Evolutionary conservation across 2,113 vertebrate genomes (phyloP).

Genomic region (Gymnogyps californianus): DNA sequence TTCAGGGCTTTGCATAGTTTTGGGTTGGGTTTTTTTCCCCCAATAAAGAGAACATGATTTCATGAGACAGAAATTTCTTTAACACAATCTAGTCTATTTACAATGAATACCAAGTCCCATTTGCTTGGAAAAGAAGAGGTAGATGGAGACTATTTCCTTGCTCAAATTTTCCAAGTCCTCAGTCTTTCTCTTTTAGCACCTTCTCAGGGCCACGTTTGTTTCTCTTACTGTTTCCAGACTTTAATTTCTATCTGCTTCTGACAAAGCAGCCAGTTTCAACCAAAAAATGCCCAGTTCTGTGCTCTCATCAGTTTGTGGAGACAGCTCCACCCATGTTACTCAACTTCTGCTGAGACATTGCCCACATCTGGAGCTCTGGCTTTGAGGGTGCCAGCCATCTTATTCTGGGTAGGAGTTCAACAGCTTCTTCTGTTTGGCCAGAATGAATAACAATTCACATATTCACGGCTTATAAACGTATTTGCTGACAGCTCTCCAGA

Average conservation of each 20-base stretch:
- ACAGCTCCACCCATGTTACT: not conserved
- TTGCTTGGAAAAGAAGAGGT: not conserved
- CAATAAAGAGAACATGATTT: not conserved
- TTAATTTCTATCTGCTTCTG: not conserved
- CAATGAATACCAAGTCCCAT: not conserved
- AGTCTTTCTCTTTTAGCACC: not conserved
- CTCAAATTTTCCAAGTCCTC: not conserved
- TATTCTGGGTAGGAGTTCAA: not conserved
- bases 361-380: not conserved
- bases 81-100: not conserved
- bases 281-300: not conserved
- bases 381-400: not conserved
- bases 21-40: accelerated
- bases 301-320: not conserved
- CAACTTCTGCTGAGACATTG: not conserved
- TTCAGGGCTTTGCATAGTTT: not conserved
- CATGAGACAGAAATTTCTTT: not conserved
- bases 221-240: not conserved
- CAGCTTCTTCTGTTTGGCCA: not conserved
- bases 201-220: not conserved
- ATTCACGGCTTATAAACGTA: not conserved
- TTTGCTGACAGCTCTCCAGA: not conserved
- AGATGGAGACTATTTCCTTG: not conserved
- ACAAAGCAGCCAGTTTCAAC: not conserved
- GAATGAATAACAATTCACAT: not conserved